phyloP scores from a whole-genome alignment of 2,113 vertebrate species.

The Odobenus rosmarus region DNA sequence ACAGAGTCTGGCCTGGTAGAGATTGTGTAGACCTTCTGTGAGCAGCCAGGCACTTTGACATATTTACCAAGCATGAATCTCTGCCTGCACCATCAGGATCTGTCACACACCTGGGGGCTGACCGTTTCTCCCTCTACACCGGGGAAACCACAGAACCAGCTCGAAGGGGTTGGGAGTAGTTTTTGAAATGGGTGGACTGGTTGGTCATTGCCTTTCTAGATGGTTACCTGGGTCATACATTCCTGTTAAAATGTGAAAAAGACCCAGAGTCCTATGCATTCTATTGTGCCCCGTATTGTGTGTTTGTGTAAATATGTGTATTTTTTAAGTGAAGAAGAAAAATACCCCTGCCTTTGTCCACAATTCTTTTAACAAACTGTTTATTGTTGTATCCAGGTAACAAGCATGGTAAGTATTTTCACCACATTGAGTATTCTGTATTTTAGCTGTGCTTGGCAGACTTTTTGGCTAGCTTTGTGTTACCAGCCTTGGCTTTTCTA shows the following conservation, averaged over 20 bases:
- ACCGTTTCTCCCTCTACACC: neutral
- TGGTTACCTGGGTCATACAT: conserved; percentile 44
- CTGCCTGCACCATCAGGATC: neutral
- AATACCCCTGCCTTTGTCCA: conserved; percentile 80
- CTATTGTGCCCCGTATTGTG: conserved; percentile 77
- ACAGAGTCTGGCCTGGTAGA: neutral
- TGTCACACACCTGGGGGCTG: neutral
- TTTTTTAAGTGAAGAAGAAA: conserved; percentile 74
- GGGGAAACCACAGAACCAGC: neutral
- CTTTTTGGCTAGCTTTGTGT: conserved; percentile 89
- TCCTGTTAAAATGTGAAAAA: conserved; percentile 65
- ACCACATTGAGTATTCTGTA: conserved; percentile 85
- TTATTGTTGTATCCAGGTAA: conserved; percentile 98
- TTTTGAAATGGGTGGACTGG: neutral
- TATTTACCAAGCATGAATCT: neutral
- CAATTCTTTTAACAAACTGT: conserved; percentile 91
- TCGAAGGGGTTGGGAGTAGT: neutral
- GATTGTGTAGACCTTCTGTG: neutral
- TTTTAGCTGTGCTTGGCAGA: conserved; percentile 89
- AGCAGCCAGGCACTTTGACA: neutral
- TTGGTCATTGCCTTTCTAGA: conserved; percentile 67
- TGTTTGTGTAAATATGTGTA: conserved; percentile 30
- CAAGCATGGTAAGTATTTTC: conserved; percentile 99
- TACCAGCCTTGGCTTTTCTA: conserved; percentile 88
- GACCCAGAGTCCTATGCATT: conserved; percentile 63